Evolutionary conservation across 2,888 invertebrate species (phyloP).

Genomic region (Agonopterix alstromeriana): DNA sequence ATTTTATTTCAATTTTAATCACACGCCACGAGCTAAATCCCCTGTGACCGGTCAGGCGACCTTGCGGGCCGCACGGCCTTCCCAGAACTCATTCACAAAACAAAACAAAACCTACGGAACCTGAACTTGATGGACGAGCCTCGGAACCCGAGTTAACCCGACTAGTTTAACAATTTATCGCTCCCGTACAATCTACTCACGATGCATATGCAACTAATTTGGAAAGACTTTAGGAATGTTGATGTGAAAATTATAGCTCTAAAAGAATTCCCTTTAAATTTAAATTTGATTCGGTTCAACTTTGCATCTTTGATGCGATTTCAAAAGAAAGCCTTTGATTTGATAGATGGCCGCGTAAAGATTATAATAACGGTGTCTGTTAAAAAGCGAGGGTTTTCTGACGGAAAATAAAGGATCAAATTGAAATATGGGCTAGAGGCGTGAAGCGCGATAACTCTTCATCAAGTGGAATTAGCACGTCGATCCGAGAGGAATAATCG

Average conservation of each 20-base stretch:
- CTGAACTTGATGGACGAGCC: conserved; percentile 36
- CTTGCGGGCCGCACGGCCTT: conserved; percentile 65
- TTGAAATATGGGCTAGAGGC: conserved; percentile 20
- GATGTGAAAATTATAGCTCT: conserved; percentile 10
- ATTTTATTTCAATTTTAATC: conserved; percentile 26
- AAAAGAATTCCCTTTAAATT: conserved; percentile 21
- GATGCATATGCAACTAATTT: conserved; percentile 34
- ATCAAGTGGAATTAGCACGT: conserved; percentile 22
- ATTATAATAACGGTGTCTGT: conserved; percentile 31
- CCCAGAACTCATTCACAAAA: conserved; percentile 50
- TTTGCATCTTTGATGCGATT: conserved; percentile 23
- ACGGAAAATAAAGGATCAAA: conserved; percentile 26
- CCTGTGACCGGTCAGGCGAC: conserved; percentile 33
- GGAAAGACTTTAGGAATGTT: conserved; percentile 23
- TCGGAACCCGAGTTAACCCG: conserved; percentile 23
- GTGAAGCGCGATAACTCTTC: conserved; percentile 24
- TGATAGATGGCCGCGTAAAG: conserved; percentile 25
- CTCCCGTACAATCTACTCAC: conserved; percentile 32
- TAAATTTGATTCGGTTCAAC: conserved; percentile 30
- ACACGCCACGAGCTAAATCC: conserved; percentile 13
- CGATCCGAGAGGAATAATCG: conserved; percentile 13
- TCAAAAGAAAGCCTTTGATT: conserved; percentile 28
- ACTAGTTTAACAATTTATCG: conserved; percentile 49
- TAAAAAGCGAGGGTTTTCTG: conserved; percentile 21
- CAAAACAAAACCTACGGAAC: conserved; percentile 45